A percentile compares a stretch with the other conserved stretches of the same genome.
phyloP scores from a whole-genome alignment of 30 jellyfish, hydroid and myxozoan genomes.

The Catostylus mosaicus region DNA sequence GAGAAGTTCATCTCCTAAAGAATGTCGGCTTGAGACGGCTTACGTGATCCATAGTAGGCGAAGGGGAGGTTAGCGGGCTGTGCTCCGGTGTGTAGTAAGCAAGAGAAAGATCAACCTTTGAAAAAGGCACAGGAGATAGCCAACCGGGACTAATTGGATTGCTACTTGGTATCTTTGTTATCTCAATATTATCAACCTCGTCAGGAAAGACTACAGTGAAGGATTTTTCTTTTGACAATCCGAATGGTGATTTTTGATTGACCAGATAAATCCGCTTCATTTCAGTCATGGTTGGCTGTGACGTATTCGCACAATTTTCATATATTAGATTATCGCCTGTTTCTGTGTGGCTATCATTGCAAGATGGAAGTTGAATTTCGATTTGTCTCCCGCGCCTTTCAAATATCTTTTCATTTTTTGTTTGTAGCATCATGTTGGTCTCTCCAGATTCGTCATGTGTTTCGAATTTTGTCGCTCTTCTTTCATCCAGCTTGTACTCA shows the following conservation, averaged over 20 bases:
- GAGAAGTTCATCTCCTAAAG: no score
- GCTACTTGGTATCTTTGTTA: neutral
- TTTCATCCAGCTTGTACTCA: neutral
- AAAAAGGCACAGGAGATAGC: constrained; percentile 63
- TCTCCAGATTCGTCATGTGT: neutral
- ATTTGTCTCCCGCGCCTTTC: constrained; percentile 38
- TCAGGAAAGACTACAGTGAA: constrained; percentile 60
- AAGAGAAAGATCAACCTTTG: constrained; percentile 39
- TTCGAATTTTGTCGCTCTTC: neutral
- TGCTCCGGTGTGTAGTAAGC: constrained; percentile 64
- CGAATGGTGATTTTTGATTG: constrained; percentile 24
- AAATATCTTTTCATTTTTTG: constrained; percentile 14
- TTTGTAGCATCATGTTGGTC: neutral
- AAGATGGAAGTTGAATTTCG: constrained; percentile 51
- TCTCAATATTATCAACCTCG: constrained; percentile 30
- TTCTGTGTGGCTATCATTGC: neutral
- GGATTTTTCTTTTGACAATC: neutral
- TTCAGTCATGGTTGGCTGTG: no score
- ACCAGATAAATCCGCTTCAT: constrained; percentile 21
- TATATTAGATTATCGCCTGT: no score
- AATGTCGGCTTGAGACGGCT: neutral
- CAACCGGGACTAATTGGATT: constrained; percentile 54
- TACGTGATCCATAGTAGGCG: constrained; percentile 37
- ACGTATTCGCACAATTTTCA: no score
- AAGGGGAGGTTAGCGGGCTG: constrained; percentile 60